Conservation (phyloP, 2,797 vertebrate genomes). For the Clarias laeviceps region DNA sequence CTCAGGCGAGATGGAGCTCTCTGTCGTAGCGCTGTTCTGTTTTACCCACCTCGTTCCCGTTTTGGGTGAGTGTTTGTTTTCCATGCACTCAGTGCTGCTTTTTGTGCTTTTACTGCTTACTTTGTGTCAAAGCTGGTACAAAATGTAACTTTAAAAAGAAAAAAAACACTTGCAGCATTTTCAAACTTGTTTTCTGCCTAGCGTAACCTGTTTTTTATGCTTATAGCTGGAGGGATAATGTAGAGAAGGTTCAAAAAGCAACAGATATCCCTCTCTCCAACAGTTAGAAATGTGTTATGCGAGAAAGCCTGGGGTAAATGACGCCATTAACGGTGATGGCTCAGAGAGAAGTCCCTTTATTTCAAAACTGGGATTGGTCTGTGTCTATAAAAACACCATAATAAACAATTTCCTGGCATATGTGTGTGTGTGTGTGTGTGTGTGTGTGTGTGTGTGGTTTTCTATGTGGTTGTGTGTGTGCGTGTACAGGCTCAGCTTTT, state of each 20-base stretch:
- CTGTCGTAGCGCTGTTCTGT: slow-evolving; percentile 41
- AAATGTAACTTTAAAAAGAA: neutral
- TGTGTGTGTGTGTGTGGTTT: slow-evolving; percentile 60
- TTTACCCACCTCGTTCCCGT: slow-evolving; percentile 46
- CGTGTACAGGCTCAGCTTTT: slow-evolving; percentile 74
- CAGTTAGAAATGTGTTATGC: neutral
- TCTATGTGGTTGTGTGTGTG: slow-evolving; percentile 56
- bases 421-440: slow-evolving; percentile 17
- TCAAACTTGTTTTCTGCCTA: neutral
- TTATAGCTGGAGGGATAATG: neutral
- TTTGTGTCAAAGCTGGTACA: neutral
- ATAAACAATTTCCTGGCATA: slow-evolving; percentile 20
- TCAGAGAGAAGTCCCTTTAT: neutral
- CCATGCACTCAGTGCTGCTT: neutral
- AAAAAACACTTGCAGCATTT: neutral
- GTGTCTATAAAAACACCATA: slow-evolving; percentile 1
- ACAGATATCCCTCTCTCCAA: neutral
- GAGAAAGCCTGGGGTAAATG: neutral
- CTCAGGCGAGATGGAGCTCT: slow-evolving; percentile 55
- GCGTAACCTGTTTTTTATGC: neutral
- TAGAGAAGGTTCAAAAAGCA: neutral
- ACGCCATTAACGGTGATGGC: neutral
- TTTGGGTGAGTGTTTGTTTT: slow-evolving; percentile 51
- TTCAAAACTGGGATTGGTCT: neutral
- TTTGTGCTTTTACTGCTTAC: neutral